These are phyloP conservation scores for Drosophila nebulosa DNA, from an alignment of 1,140 invertebrate genomes.

Conservation along the genomic window DNA sequence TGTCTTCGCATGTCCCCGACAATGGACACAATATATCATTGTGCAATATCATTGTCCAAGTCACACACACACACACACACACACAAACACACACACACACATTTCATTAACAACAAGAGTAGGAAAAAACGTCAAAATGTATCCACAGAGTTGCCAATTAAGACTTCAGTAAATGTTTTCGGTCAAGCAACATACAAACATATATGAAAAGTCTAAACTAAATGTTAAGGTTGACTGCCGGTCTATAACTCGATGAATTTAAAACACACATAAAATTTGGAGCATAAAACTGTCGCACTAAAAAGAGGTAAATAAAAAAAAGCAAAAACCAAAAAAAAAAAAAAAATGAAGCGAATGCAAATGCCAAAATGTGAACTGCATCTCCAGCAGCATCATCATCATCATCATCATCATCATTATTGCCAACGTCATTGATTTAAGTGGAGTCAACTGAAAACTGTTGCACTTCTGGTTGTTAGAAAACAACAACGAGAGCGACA, in stretches of 20 bases:
- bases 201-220: conserved; percentile 60
- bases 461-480: conserved; percentile 57
- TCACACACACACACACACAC: conserved; percentile 9
- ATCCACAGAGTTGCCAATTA: conserved; percentile 62
- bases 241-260: conserved; percentile 56
- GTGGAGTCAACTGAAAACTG: conserved; percentile 58
- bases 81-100: conserved; percentile 4
- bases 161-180: conserved; percentile 54
- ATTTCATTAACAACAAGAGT: conserved; percentile 67
- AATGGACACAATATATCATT: conserved; percentile 29
- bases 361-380: conserved; percentile 74
- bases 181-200: conserved; percentile 38
- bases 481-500: conserved; percentile 1
- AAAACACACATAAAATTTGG: conserved; percentile 73
- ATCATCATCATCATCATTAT: conserved; percentile 19
- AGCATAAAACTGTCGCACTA: conserved; percentile 70
- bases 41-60: conserved; percentile 68
- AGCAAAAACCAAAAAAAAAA: conserved; percentile 16
- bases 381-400: conserved; percentile 23
- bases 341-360: conserved; percentile 58
- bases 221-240: conserved; percentile 74
- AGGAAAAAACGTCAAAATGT: conserved; percentile 49
- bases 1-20: conserved; percentile 38
- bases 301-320: background rate
- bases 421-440: conserved; percentile 66